Evolutionary conservation across 2,888 invertebrate species (phyloP).

Genomic region (Chloromyia formosa): DNA sequence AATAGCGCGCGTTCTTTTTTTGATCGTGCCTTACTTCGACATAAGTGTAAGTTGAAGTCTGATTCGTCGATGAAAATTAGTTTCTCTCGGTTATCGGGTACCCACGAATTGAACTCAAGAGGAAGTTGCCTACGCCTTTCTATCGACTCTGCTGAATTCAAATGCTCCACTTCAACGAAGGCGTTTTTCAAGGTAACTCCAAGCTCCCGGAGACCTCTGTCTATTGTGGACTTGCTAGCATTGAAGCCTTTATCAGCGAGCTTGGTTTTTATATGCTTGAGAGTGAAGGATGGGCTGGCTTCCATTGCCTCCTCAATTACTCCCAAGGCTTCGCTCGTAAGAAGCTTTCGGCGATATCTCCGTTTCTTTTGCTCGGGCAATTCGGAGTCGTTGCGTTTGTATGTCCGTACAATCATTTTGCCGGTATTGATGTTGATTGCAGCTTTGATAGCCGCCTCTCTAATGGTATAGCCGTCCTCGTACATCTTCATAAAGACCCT

Average conservation of each 20-base stretch:
- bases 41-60: slow-evolving; percentile 33
- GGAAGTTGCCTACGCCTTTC: not conserved
- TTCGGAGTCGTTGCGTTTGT: not conserved
- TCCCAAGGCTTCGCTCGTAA: not conserved
- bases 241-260: not conserved
- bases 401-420: not conserved
- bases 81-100: slow-evolving; percentile 17
- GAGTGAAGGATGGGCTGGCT: not conserved
- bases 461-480: not conserved
- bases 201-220: not conserved
- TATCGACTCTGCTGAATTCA: not conserved
- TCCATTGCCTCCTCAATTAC: not conserved
- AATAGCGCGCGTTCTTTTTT: not conserved
- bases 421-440: not conserved
- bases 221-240: not conserved
- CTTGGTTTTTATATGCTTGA: not conserved
- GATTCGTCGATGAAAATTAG: slow-evolving; percentile 27
- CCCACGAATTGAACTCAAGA: not conserved
- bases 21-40: slow-evolving; percentile 15
- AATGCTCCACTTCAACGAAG: not conserved
- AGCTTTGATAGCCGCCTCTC: not conserved
- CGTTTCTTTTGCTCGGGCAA: not conserved
- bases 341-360: not conserved
- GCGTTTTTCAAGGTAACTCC: not conserved
- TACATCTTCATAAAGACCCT: not conserved